Evolutionary conservation across 2,888 invertebrate genomes (phyloP), one percentile per base, ranked within the genome.

Genomic region (Auanema sp.): DNA sequence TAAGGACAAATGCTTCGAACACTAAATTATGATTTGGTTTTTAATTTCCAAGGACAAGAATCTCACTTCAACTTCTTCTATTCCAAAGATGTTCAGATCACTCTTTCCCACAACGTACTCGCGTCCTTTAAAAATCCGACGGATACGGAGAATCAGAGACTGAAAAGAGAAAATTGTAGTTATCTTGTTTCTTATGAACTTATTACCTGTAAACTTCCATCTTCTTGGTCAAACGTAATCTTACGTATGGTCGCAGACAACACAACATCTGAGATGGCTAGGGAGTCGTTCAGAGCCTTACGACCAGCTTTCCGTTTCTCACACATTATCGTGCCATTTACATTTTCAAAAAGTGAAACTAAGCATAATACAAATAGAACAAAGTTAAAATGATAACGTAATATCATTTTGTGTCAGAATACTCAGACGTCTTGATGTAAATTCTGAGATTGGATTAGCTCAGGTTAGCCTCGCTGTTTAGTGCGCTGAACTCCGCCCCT

Each of bases 121-220:
- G 2, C 52, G 23, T 12, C 69, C 66, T 64, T 69, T 71, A 57
- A 65, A 71, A 25, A 71, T 60, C 21, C 67, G 44, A n/a, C 62
- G 50, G 5, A 60, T 55, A 18, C 47, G 43, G n/a, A 60, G 54
- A 33, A 54, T 47, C 5, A 60, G 43, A 21, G 24, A 41, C 60
- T 60, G 33, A 55, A 60, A 40, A 12, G 43, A 43, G 12, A 12
- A 43, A 43, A 43, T 43, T 43, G 43, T 43, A 43, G 43, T 43
- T 43, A 43, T n/a, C n/a, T 43, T 43, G 43, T 43, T 43, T n/a
- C 43, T 12, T 43, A 43, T 43, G 11, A 12, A 47, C 4, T 5
- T 47, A 16, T 47, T 47, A 54, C 60, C 54, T 60, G 43, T 11
- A 60, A 25, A 16, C 24, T 11, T 12, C 40, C 18, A 54, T 43